Percentiles rank a stretch among this genome's conserved stretches.
Evolutionary conservation across 1,140 invertebrate genomes (phyloP).

Genomic region (Leptopilina clavipes): DNA sequence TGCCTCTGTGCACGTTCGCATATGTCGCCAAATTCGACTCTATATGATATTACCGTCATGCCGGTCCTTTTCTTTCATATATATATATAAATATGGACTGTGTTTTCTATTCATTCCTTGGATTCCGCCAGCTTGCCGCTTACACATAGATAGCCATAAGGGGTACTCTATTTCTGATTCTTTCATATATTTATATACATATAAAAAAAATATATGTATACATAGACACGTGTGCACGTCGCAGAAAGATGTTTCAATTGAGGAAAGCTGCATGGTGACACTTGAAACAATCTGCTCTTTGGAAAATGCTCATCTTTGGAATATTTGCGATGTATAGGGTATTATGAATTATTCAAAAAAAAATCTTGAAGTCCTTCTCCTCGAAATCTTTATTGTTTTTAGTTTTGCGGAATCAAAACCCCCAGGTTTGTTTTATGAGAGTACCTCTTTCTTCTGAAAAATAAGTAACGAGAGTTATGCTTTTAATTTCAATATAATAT

Average conservation of each 20-base stretch:
- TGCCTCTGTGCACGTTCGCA: conserved; percentile 63
- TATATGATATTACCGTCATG: conserved; percentile 44
- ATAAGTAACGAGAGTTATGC: not conserved
- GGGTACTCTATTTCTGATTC: conserved; percentile 17
- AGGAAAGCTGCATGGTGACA: conserved; percentile 1
- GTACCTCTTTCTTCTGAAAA: not conserved
- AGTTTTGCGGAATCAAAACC: not conserved
- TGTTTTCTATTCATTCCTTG: conserved; percentile 35
- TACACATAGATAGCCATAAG: conserved; percentile 18
- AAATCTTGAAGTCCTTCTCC: not conserved
- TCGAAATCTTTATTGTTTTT: not conserved
- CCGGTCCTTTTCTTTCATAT: conserved; percentile 21
- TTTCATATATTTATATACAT: not conserved
- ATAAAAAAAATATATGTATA: conserved; percentile 17
- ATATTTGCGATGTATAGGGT: not conserved
- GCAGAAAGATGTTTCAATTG: conserved; percentile 25
- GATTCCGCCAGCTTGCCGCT: conserved; percentile 31
- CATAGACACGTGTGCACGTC: conserved; percentile 10
- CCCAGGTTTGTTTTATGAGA: not conserved
- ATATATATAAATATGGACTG: conserved; percentile 15
- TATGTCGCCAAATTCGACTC: conserved; percentile 64
- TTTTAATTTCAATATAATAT: too few species aligned
- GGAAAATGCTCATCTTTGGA: conserved; percentile 23
- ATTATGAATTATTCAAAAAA: conserved; percentile 22
- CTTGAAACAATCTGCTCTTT: conserved; percentile 21